Conservation (phyloP, 1,140 invertebrate genomes). For the Hypsibius dujardini region DNA sequence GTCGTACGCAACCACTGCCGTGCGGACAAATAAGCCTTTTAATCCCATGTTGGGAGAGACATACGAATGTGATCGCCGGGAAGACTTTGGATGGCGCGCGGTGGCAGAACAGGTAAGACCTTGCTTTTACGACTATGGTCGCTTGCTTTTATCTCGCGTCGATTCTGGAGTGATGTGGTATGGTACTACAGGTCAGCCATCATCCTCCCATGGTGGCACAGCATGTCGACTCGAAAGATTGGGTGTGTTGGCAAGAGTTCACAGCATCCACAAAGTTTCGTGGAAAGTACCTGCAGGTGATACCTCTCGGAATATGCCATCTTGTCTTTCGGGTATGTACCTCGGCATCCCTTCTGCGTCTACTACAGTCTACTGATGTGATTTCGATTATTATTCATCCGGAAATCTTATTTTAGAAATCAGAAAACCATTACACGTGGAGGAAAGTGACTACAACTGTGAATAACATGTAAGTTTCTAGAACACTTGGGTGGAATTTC, state of each 20-base stretch:
- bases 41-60: slow-evolving; percentile 66
- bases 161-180: no score
- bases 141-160: no score
- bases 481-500: no score
- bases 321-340: slow-evolving; percentile 46
- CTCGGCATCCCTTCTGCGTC: no score
- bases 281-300: slow-evolving; percentile 85
- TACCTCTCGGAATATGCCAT: slow-evolving; percentile 70
- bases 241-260: slow-evolving; percentile 93
- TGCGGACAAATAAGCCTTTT: slow-evolving; percentile 39
- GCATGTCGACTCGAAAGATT: slow-evolving; percentile 62
- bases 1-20: slow-evolving; percentile 69
- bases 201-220: slow-evolving; percentile 92
- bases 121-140: no score
- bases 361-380: no score
- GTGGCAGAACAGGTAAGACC: slow-evolving; percentile 67
- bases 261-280: slow-evolving; percentile 95
- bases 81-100: slow-evolving; percentile 86
- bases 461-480: slow-evolving; percentile 12
- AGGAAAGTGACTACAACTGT: slow-evolving; percentile 92
- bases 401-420: no score
- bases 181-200: slow-evolving; percentile 60
- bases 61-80: slow-evolving; percentile 82
- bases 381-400: no score
- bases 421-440: slow-evolving; percentile 76